Percentiles rank a stretch among this genome's conserved stretches.
phyloP scores from a whole-genome alignment of 2,888 invertebrate genomes.

The Invenusta paracnida region DNA sequence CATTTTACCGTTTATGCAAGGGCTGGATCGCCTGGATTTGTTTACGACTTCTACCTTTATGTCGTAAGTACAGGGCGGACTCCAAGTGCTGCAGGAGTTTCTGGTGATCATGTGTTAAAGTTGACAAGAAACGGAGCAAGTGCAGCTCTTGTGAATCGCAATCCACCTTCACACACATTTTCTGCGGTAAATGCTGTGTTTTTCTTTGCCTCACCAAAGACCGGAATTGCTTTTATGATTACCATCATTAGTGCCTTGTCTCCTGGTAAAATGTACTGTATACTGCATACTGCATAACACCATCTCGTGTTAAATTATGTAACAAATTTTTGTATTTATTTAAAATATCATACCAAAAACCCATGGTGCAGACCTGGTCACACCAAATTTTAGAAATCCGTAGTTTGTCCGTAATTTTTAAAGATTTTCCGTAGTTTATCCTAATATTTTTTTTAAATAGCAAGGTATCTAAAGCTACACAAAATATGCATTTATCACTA shows the following conservation, averaged over 20 bases:
- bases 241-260: slow-evolving; percentile 5
- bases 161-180: not conserved
- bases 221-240: not conserved
- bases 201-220: slow-evolving; percentile 23
- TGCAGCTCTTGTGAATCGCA: not conserved
- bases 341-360: not conserved
- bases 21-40: slow-evolving; percentile 38
- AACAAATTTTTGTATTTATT: not conserved
- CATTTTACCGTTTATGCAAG: slow-evolving; percentile 42
- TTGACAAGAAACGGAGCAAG: not conserved
- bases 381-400: no score
- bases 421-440: no score
- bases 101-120: not conserved
- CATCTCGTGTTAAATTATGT: not conserved
- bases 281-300: not conserved
- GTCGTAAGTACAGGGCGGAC: not conserved
- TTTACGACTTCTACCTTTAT: slow-evolving; percentile 44
- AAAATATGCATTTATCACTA: no score
- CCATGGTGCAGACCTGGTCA: no score
- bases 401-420: no score
- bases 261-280: not conserved
- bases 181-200: not conserved
- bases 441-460: no score
- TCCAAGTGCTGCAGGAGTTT: not conserved
- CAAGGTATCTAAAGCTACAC: no score